Evolutionary conservation across 2,888 invertebrate genomes (phyloP), one percentile per base, ranked within the genome.

Genomic region (Monochamus alternatus): DNA sequence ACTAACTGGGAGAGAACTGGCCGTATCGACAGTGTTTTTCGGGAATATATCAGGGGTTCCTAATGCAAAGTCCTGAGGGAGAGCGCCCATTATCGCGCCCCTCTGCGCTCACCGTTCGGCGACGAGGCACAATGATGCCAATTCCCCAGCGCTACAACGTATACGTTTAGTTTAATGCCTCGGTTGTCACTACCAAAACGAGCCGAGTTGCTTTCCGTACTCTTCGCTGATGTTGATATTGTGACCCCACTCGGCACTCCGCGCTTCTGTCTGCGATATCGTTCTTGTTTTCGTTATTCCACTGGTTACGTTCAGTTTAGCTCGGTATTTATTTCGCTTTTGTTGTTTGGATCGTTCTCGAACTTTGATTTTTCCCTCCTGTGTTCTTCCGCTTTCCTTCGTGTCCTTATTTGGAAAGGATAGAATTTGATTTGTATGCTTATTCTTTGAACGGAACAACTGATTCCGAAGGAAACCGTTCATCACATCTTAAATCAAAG

Each of bases 41-140:
- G 80, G 78, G 78, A 76, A 75, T 77, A 77, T 75, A 81, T 80
- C 81, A 76, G 77, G 76, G 75, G 80, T 81, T 80, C 82, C 85
- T 87, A 87, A 88, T 87, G 87, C 86, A 79, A 77, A 80, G 81
- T 87, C 89, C 87, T 87, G 79, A 81, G 89, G 87, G 88, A 87
- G 85, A 86, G 84, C 86, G 85, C 87, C 88, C 87, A 88, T 89
- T 88, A 88, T 89, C 88, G 86, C 86, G 87, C 88, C 88, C 88
- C 86, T 83, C 83, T 83, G 81, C 78, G 84, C 81, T 78, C 80
- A 77, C 77, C 81, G 81, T 82, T 84, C 85, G 83, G 77, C 86
- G 85, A 85, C 86, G 85, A 83, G 83, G 85, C 86, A 86, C 87
- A 87, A 87, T 86, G 86, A 87, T 87, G 86, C 87, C 87, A 87